Conservation (phyloP, 1,140 invertebrate species). For the Paramacrobiotus metropolitanus region DNA sequence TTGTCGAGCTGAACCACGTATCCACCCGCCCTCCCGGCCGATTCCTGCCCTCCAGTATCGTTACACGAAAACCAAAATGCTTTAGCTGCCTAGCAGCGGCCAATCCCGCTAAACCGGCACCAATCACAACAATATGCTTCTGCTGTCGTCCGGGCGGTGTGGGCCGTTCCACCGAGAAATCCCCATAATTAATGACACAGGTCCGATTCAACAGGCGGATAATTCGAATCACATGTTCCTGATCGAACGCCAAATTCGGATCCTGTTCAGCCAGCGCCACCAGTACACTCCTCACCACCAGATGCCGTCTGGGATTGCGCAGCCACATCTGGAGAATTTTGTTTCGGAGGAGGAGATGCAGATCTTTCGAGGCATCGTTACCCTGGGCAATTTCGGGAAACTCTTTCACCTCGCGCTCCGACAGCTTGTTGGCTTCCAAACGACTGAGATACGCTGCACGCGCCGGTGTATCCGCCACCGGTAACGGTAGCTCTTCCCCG, state of each 20-base stretch:
- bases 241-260: neutral
- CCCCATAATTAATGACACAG: neutral
- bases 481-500: neutral
- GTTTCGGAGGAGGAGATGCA: neutral
- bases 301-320: neutral
- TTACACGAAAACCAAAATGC: neutral
- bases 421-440: neutral
- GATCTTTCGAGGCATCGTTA: neutral
- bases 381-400: neutral
- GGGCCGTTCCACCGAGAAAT: neutral
- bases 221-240: neutral
- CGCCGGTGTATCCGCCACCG: neutral
- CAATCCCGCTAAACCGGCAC: neutral
- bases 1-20: neutral
- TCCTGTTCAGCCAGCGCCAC: neutral
- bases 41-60: neutral
- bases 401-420: neutral
- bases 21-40: neutral
- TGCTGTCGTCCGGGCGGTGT: neutral
- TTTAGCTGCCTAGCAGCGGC: neutral
- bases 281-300: neutral
- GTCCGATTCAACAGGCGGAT: neutral
- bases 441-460: neutral
- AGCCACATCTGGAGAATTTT: neutral
- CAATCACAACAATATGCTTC: neutral